Evolutionary conservation across 2,113 vertebrate species (phyloP).

Genomic region (Oostethus manadensis): DNA sequence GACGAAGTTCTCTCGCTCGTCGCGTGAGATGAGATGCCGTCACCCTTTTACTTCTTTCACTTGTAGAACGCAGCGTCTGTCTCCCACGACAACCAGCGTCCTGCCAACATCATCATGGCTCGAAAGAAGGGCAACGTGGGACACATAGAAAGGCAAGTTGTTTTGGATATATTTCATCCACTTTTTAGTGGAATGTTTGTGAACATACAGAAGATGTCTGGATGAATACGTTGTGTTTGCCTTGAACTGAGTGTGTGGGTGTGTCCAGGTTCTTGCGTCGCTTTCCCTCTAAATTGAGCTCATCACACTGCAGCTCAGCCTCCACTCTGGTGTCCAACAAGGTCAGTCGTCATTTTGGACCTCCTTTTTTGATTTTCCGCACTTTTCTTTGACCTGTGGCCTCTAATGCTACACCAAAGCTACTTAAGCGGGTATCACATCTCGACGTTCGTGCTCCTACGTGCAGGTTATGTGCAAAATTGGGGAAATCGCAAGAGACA

Average conservation of each 20-base stretch:
- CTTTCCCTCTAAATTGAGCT: slow-evolving; percentile 13
- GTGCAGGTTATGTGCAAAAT: no score
- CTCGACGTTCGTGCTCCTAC: no score
- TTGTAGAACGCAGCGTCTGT: slow-evolving; percentile 51
- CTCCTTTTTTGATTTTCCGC: not conserved
- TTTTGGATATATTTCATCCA: not conserved
- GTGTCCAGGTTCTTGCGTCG: slow-evolving; percentile 64
- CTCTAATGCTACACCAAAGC: not conserved
- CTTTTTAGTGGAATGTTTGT: not conserved
- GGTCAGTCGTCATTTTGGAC: slow-evolving; percentile 22
- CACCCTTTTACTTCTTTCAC: not conserved
- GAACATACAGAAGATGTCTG: no score
- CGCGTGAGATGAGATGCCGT: no score
- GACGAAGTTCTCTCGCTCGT: not conserved
- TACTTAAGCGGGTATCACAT: no score
- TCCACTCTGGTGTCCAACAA: slow-evolving; percentile 47
- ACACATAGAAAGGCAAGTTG: slow-evolving; percentile 81
- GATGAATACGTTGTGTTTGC: no score
- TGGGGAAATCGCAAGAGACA: no score
- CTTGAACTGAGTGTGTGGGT: not conserved
- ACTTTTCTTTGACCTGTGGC: no score
- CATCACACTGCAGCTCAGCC: slow-evolving; percentile 25
- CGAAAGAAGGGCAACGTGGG: slow-evolving; percentile 68
- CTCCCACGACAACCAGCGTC: slow-evolving; percentile 13
- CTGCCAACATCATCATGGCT: slow-evolving; percentile 17